Evolutionary conservation across 2,888 invertebrate species (phyloP).

Genomic region (Ferdinandea cuprea): DNA sequence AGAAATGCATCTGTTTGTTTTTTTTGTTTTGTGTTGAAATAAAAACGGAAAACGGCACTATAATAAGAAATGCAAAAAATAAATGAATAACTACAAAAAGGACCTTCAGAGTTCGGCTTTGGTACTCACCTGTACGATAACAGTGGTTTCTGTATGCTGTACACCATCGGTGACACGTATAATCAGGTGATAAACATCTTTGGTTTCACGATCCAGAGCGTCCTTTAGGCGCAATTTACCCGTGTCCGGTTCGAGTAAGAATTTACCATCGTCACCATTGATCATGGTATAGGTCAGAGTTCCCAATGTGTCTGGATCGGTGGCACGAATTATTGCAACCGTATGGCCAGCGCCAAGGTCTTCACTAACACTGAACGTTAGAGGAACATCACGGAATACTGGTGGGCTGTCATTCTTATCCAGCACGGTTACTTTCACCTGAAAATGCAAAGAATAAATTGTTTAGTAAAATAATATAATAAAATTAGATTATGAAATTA

Average conservation of each 20-base stretch:
- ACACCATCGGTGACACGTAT: constrained; percentile 95
- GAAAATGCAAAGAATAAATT: constrained; percentile 81
- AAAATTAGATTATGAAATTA: background rate
- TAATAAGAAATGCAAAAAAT: constrained; percentile 5
- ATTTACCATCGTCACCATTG: constrained; percentile 87
- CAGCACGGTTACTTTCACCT: constrained; percentile 93
- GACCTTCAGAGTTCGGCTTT: constrained; percentile 61
- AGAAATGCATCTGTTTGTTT: constrained; percentile 28
- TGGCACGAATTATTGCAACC: constrained; percentile 90
- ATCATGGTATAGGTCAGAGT: constrained; percentile 89
- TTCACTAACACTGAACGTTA: constrained; percentile 91
- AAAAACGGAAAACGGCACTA: constrained; percentile 49
- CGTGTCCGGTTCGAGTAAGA: constrained; percentile 88
- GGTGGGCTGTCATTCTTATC: constrained; percentile 99
- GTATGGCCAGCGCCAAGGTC: constrained; percentile 92
- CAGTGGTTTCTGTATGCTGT: constrained; percentile 91
- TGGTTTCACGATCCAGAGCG: constrained; percentile 92
- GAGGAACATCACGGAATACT: constrained; percentile 89
- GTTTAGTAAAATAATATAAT: background rate
- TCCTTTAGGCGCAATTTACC: constrained; percentile 90
- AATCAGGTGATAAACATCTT: constrained; percentile 90
- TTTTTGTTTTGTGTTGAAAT: too few species aligned
- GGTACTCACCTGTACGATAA: constrained; percentile 89
- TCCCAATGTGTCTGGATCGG: constrained; percentile 94
- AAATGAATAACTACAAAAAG: constrained; percentile 20